Evolutionary conservation across 1,140 invertebrate genomes (phyloP), one percentile per base, ranked within the genome.

Genomic region (Muscidifurax raptorellus): DNA sequence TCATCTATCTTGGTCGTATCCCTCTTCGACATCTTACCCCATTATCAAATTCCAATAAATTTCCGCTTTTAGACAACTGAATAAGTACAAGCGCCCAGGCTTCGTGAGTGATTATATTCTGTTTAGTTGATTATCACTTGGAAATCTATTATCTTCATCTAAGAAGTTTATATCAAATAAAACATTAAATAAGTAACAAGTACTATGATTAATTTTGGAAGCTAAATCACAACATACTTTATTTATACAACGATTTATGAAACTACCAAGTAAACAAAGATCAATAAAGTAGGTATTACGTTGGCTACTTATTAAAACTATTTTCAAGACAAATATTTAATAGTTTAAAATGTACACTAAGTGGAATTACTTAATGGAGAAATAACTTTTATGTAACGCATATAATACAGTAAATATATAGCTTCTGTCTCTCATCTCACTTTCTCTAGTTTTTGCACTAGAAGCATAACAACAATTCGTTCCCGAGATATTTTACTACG

Each of bases 11-110:
- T 75, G n/a, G 59, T 76, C 40, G 36, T 47, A 59, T 67, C 52
- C 32, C 22, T 40, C 18, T 44, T 74, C 69, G 3, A 28, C 47
- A 40, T 40, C 30, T 72, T 74, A 0, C n/a, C 44, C 71, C 64
- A 71, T 85, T 82, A 82, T 82, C 79, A 78, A 81, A 77, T 81
- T 81, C 64, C 74, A 81, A 85, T 85, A 80, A 85, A 85, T 59
- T 77, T 44, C 74, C 72, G 27, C 84, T 76, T 81, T 81, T 81
- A 76, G 84, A 85, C 79, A 25, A 71, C 36, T 85, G 77, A 80
- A 84, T 84, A 84, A 84, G 80, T 84, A 72, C 82, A 52, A 36
- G 28, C 66, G 15, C 25, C 18, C 27, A 30, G 12, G 28, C 10
- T 69, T 40, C 28, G 59, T 52, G 30, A 66, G 12, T 32, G 72